Evolutionary conservation across 2,888 invertebrate genomes (phyloP), one percentile per base, ranked within the genome.

Genomic region (Yponomeuta plumbellus): DNA sequence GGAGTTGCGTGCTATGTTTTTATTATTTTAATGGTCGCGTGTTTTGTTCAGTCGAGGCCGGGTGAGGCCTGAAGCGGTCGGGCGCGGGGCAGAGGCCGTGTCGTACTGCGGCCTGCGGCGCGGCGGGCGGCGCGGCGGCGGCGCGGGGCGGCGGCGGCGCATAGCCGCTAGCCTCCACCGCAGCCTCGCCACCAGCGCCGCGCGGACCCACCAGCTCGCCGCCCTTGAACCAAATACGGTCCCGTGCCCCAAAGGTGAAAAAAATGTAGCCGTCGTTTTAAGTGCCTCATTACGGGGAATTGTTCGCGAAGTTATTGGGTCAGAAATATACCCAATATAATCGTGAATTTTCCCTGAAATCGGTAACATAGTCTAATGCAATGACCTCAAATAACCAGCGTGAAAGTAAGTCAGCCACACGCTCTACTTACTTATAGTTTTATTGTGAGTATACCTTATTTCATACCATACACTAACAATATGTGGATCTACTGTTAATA

Each of bases 81-180:
- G 61, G 22, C 61, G 56, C 39, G 82, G 74, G 74, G 78, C 82
- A 83, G 80, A 76, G 78, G 81, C 82, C 84, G 84, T 87, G 87
- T 85, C 86, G 84, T 81, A 88, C 88, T 88, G 89, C 90, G 86
- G 88, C 75, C 75, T 69, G 74, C 74, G 74, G 72, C 71, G 75
- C 65, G 79, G 77, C 67, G 80, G 82, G 67, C 79, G 74, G 61
- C 79, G 78, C 1, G 56, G 22, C 23, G 20, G 64, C 57, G 56
- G n/a, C 26, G 39, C 64, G 65, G n/a, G 56, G 65, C 65, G 57
- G 65, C 56, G 65, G 56, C 59, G 59, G 61, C 66, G 65, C 26
- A 34, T 21, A 52, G 65, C 26, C 65, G 23, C 63, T 44, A 13
- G 39, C 63, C n/a, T 10, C 62, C 62, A 20, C 62, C 44, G 44